Evolutionary conservation across 2,888 invertebrate species (phyloP).

Genomic region (Troides aeacus): DNA sequence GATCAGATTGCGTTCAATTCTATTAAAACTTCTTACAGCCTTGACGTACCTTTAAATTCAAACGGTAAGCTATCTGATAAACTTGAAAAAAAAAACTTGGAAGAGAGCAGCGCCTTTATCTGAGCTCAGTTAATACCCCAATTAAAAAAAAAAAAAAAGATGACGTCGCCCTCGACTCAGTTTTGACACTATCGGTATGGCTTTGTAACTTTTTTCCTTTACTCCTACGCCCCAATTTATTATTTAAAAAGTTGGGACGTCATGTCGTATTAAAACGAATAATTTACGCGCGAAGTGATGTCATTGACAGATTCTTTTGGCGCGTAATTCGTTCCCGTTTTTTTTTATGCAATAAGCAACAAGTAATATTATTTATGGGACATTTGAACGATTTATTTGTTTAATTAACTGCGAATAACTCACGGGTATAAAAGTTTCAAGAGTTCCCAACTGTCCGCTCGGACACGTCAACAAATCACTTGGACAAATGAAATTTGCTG

Average conservation of each 20-base stretch:
- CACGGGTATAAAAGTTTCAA: not conserved
- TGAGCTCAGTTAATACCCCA: slow-evolving; percentile 74
- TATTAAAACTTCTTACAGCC: slow-evolving; percentile 75
- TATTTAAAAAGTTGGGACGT: slow-evolving; percentile 14
- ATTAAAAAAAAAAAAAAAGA: slow-evolving; percentile 64
- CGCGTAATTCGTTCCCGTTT: not conserved
- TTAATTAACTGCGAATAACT: not conserved
- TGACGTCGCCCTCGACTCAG: slow-evolving; percentile 50
- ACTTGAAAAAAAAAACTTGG: slow-evolving; percentile 49
- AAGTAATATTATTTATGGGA: not conserved
- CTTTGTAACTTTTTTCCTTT: slow-evolving; percentile 33
- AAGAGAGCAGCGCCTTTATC: slow-evolving; percentile 67
- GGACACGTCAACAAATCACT: not conserved
- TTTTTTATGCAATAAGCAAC: too few relatives aligned
- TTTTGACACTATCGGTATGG: slow-evolving; percentile 35
- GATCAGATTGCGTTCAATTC: slow-evolving; percentile 71
- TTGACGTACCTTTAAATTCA: slow-evolving; percentile 75
- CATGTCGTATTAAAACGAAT: not conserved
- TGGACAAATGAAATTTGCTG: not conserved
- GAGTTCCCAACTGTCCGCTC: too few relatives aligned
- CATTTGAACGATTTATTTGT: not conserved
- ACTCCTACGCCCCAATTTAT: slow-evolving; percentile 21
- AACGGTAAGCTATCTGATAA: slow-evolving; percentile 78
- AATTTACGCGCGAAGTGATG: slow-evolving; percentile 12
- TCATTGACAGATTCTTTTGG: slow-evolving; percentile 13